Conservation (phyloP, 2,113 vertebrate species). For the Orthonyx spaldingii region DNA sequence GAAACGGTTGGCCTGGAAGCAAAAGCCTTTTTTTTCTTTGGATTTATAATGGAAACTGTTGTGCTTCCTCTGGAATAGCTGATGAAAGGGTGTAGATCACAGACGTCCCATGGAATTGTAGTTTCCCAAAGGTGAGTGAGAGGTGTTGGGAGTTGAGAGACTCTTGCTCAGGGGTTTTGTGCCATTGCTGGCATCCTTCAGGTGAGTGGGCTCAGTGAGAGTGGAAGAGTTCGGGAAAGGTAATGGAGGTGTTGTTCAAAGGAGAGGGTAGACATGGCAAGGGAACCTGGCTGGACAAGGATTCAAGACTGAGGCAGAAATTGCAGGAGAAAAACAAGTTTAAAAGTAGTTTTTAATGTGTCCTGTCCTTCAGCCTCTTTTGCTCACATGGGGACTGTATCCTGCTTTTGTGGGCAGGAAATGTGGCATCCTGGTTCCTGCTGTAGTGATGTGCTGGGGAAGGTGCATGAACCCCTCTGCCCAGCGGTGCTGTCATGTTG, state of each 20-base stretch:
- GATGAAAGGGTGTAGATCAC: neutral
- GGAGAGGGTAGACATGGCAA: neutral
- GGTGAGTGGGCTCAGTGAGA: neutral
- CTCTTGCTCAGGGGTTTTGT: neutral
- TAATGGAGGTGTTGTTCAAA: neutral
- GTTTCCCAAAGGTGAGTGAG: neutral
- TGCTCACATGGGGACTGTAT: fast-evolving
- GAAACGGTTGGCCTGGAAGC: neutral
- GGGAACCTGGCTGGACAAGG: neutral
- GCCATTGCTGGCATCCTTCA: neutral
- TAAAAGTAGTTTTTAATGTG: neutral
- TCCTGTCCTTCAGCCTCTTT: neutral
- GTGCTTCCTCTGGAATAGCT: neutral
- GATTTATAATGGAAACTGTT: neutral
- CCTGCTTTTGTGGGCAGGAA: neutral
- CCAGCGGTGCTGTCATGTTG: fast-evolving
- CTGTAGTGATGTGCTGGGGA: neutral
- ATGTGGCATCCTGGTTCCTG: neutral
- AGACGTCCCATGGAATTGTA: neutral
- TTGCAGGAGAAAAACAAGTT: neutral
- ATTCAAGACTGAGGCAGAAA: neutral
- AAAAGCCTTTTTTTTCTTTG: neutral
- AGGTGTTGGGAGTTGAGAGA: neutral
- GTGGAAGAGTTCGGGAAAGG: neutral
- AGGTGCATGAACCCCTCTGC: neutral